Evolutionary conservation across 2,888 invertebrate species (phyloP), one percentile per base, ranked within the genome.

Genomic region (Sarcophaga carnaria): DNA sequence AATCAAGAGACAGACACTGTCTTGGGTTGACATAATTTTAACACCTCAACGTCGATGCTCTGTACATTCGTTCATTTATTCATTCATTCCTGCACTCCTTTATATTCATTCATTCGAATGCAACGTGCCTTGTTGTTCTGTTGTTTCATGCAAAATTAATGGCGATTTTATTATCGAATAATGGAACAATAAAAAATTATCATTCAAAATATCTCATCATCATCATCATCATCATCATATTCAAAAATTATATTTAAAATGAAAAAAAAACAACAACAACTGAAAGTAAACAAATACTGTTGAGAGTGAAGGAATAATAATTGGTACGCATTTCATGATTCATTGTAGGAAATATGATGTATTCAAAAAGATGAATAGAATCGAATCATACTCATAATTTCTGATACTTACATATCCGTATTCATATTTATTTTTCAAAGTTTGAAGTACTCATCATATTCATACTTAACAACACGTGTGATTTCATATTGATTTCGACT

Each of bases 21-120:
- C 20, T n/a, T n/a, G 45, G 25, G 45, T 80, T 80, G 74, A 80
- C 74, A 80, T 80, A 67, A 67, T 75, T 80, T 74, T 80, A 80
- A 67, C 80, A 75, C 80, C 74, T 74, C 67, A 74, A 67, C 37
- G 45, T 59, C 60, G 59, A 78, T 60, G 59, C 54, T 2, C 62
- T 37, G 25, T 6, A 2, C 27, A 14, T 54, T 11, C 3, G 49
- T 49, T 49, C 6, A 37, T 37, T 54, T 14, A 12, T 14, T 54
- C 54, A 71, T 54, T 22, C 67, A 67, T n/a, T 54, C 37, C 37
- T 8, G 12, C 2, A 12, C 12, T 54, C 54, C 49, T 54, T 22
- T 37, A 47, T n/a, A 67, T n/a, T n/a, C 37, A 45, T 45, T 37
- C 67, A 67, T 54, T 60, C 37, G 37, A 20, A 27, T 72, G 71